Evolutionary conservation across 2,113 vertebrate genomes (phyloP).

Genomic region (Neogobius melanostomus): DNA sequence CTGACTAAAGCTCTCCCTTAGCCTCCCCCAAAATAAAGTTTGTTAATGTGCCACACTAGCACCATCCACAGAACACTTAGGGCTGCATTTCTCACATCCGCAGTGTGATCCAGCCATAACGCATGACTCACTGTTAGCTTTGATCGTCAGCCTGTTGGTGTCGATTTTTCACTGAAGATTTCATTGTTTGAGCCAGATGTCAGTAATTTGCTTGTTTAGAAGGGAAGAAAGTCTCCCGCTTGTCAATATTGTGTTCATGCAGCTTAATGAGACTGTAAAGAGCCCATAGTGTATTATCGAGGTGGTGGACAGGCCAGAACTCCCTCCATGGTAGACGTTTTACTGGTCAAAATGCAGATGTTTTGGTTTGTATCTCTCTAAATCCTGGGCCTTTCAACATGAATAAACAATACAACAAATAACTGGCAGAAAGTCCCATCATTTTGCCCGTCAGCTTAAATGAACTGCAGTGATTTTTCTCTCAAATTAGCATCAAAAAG

Average conservation of each 20-base stretch:
- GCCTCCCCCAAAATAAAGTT: slow-evolving; percentile 47
- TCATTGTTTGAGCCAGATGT: slow-evolving; percentile 20
- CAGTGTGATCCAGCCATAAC: slow-evolving; percentile 18
- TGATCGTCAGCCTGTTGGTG: slow-evolving; percentile 4
- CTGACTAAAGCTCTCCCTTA: slow-evolving; percentile 2
- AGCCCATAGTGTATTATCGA: too few species aligned
- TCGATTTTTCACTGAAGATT: background rate
- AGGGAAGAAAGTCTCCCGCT: slow-evolving; percentile 2
- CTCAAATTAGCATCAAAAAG: too few species aligned
- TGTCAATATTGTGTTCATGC: background rate
- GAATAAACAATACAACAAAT: too few species aligned
- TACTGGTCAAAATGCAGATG: too few species aligned
- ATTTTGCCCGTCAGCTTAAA: too few species aligned
- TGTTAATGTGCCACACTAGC: slow-evolving; percentile 51
- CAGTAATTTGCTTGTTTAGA: background rate
- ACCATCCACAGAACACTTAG: slow-evolving; percentile 29
- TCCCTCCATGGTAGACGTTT: too few species aligned
- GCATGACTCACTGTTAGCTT: slow-evolving; percentile 13
- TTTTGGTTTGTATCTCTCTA: too few species aligned
- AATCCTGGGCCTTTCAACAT: too few species aligned
- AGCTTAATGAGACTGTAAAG: too few species aligned
- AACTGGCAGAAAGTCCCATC: too few species aligned
- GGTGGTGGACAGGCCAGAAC: too few species aligned
- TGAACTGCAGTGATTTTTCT: too few species aligned
- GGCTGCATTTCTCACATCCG: slow-evolving; percentile 46